A percentile compares a stretch with the other conserved stretches of the same genome.
Evolutionary conservation across 2,797 vertebrate genomes (phyloP).

Genomic region (Bradypodion pumilum): DNA sequence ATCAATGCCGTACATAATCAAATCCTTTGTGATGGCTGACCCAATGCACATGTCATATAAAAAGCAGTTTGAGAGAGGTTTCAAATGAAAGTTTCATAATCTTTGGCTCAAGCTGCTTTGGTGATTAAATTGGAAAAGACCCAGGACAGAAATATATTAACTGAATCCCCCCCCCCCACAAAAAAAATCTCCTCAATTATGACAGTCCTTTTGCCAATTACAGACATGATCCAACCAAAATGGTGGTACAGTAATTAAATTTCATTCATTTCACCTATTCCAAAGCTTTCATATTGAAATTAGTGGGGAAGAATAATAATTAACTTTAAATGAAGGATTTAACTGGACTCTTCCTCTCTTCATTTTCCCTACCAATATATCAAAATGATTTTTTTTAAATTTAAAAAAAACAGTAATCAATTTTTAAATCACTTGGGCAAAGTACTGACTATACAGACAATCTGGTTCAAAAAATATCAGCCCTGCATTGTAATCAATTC

Average conservation of each 20-base stretch:
- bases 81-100: neutral
- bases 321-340: neutral
- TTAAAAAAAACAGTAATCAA: neutral
- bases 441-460: neutral
- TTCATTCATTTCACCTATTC: neutral
- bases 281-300: neutral
- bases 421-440: no score
- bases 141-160: neutral
- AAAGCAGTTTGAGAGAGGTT: neutral
- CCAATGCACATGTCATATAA: no score
- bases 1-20: neutral
- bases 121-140: neutral
- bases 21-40: neutral
- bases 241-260: neutral
- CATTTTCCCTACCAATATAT: neutral
- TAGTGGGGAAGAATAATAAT: neutral
- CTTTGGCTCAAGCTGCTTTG: neutral
- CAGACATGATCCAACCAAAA: neutral
- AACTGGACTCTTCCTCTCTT: neutral
- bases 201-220: neutral
- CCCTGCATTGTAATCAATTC: neutral
- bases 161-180: neutral
- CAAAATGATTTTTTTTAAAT: neutral
- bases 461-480: constrained; percentile 21
- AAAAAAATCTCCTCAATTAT: neutral